Base-by-base conservation (phyloP, 2,888 invertebrate species). In the Apodemia mormo region DNA sequence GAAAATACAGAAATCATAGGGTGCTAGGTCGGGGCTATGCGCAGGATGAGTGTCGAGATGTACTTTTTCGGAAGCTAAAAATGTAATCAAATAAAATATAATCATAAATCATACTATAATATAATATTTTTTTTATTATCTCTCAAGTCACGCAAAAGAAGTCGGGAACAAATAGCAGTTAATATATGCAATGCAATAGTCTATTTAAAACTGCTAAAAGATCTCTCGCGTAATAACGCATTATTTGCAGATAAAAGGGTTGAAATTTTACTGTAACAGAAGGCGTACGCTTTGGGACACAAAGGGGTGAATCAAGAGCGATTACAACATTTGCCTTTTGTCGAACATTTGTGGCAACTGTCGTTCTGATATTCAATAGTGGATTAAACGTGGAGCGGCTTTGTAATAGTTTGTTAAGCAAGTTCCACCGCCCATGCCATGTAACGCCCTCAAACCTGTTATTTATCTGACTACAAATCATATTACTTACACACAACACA, bases 401-500 rank as follows among this genome's bases (percentile, higher is more conserved):
- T 72, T 66, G 66, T 68, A 68, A 61, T 45, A 70, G 56, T 7
- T 67, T 64, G 68, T 68, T 61, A 70, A 73, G 79, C 79, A 76
- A 81, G 85, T 81, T 80, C 78, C 76, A 71, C 78, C 77, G 76
- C 76, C 77, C 76, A 77, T 81, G 76, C 82, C 83, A 81, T 83
- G 85, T 85, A 83, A 81, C 80, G 81, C 77, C 79, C 75, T 80
- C 80, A 81, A 85, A 86, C 82, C 80, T 84, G 82, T 80, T 85
- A 86, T 86, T 86, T 86, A 85, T 88, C 78, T 76, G 76, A 76
- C 81, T 81, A 80, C 81, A 85, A 87, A 86, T 83, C 80, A 79
- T 80, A 80, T 82, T 82, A 22, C 22, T 22, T 22, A 22, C 22
- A 22, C 22, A 22, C 22, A 22, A 22, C 22, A 22, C 22, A 22